Base-by-base conservation (phyloP, 2,888 invertebrate species). In the Limnephilus auricula region DNA sequence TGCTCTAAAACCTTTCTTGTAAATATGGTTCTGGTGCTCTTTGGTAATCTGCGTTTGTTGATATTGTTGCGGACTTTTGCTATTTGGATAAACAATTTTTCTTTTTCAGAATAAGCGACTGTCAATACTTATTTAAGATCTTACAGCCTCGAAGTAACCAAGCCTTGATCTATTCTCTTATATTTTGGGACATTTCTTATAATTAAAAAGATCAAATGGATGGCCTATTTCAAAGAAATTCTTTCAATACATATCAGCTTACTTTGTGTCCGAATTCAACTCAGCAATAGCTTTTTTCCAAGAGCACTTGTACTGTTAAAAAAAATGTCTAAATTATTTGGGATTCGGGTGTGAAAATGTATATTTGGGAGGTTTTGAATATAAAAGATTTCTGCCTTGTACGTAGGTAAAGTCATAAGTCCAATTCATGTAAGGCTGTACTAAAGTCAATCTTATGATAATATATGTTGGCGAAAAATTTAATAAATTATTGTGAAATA, bases 351-450 rank as follows among this genome's bases (percentile, higher is more conserved):
- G 65, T 65, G 50, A 18, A n/a, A 65, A 65, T 65, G n/a, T 65
- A 65, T n/a, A 65, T 65, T 65, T 65, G 65, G 65, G 65, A 65
- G 65, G 65, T 65, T 65, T 65, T 65, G 65, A 65, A 65, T 65
- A 65, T 65, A 25, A 65, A 65, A n/a, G 65, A 65, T 65, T 65
- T 65, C 65, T 65, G 25, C 65, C 65, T 65, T 65, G 65, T 65
- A 25, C 25, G 25, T 65, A 65, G 65, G n/a, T n/a, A 65, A 65
- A 65, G 65, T 65, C 25, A 65, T 65, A 65, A 65, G 65, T 65
- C 65, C 65, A 65, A 65, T 65, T 65, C 65, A 65, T 65, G 65
- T 65, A 65, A 65, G 65, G 65, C 65, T 65, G 65, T 65, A 65
- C 65, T 65, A 65, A 65, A 65, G 65, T 65, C 65, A 65, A 65